Conservation (phyloP, 2,113 vertebrate genomes). For the Asarcornis scutulata region DNA sequence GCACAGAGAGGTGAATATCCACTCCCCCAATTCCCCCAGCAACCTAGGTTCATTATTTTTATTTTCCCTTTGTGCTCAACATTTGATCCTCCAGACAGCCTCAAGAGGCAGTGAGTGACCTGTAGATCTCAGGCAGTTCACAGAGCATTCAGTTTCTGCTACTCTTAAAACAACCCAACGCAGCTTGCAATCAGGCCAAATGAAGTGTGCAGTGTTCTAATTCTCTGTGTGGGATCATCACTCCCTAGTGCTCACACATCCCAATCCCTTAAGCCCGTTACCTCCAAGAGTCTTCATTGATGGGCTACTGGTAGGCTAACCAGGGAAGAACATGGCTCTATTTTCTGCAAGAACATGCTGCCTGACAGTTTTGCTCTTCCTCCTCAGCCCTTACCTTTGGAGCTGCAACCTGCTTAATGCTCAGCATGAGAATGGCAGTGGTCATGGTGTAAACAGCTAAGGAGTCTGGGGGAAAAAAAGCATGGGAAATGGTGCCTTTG, state of each 20-base stretch:
- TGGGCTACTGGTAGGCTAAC: background rate
- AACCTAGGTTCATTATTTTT: background rate
- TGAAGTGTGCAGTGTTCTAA: background rate
- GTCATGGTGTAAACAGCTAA: background rate
- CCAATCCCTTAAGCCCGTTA: background rate
- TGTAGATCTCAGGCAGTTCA: rapidly evolving
- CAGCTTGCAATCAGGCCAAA: background rate
- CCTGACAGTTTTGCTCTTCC: background rate
- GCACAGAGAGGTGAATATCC: background rate
- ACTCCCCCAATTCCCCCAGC: background rate
- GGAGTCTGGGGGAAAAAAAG: background rate
- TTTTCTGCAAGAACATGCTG: background rate
- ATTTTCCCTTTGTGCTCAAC: background rate
- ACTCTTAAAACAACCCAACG: background rate
- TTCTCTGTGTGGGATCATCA: rapidly evolving
- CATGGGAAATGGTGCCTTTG: background rate
- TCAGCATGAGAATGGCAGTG: background rate
- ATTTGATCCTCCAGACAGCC: background rate
- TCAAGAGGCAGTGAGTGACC: background rate
- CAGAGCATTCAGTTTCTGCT: background rate
- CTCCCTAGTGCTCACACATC: background rate
- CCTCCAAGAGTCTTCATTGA: background rate
- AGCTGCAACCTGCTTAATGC: rapidly evolving
- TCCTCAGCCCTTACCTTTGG: background rate
- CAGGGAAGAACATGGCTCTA: rapidly evolving